These are phyloP conservation scores for Oligia fasciuncula DNA, from an alignment of 2,888 invertebrate species.

Conservation along the genomic window DNA sequence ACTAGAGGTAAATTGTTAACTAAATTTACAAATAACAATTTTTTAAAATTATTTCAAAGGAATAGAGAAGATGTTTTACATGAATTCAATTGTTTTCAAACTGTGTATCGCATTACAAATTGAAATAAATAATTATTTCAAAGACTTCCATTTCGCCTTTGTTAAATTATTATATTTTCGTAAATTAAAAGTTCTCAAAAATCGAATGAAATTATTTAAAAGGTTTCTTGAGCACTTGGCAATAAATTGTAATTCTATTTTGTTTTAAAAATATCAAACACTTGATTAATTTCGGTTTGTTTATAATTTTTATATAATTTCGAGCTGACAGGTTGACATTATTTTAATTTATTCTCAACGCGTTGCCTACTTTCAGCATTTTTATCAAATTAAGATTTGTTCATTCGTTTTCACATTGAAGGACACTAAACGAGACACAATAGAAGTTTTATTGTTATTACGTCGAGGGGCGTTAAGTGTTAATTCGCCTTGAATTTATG, in stretches of 20 bases:
- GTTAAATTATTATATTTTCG: constrained; percentile 25
- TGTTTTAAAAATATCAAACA: constrained; percentile 31
- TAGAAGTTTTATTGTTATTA: no score
- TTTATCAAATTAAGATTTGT: constrained; percentile 9
- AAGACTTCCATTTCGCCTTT: constrained; percentile 20
- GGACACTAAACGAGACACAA: no score
- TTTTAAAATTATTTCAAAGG: neutral
- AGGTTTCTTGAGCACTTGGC: constrained; percentile 26
- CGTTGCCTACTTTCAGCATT: neutral
- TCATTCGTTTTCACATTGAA: neutral
- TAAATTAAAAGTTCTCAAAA: constrained; percentile 37
- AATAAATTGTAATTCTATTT: constrained; percentile 41
- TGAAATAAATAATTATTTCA: constrained; percentile 32
- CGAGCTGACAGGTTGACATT: neutral
- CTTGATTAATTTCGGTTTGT: constrained; percentile 23
- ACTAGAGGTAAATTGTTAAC: neutral
- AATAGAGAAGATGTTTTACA: neutral
- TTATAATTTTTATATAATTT: constrained; percentile 12
- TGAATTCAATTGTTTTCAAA: constrained; percentile 12
- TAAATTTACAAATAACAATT: no score
- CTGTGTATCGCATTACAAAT: constrained; percentile 39
- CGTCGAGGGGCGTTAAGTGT: no score
- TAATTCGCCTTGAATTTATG: neutral
- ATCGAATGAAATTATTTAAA: constrained; percentile 43
- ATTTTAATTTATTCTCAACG: constrained; percentile 15